Evolutionary conservation across 2,797 vertebrate species (phyloP), one percentile per base, ranked within the genome.

Genomic region (Anguilla marmorata): DNA sequence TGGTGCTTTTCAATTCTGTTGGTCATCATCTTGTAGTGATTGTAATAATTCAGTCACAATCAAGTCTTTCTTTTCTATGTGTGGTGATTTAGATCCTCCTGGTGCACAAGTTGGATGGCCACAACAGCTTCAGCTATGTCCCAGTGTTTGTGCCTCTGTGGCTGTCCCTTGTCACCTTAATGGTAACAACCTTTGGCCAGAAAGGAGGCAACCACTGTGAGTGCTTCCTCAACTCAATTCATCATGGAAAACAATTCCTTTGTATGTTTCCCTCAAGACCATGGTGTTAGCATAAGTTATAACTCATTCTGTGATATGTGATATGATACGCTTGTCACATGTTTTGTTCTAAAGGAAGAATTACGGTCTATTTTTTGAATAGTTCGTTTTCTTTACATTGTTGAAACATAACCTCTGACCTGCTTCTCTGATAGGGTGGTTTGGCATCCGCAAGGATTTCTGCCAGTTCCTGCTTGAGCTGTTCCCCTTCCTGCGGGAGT

Each of bases 141-240:
- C 98, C 98, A 0, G 98, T 99, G 92, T 99, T 99, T 90, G 97
- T 99, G 52, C 98, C 98, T 1, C 96, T 99, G 24, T 99, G 98
- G 98, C 97, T 99, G 87, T 99, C 98, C 0, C 93, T 99, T 90
- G 96, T 99, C 93, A 99, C 98, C 0, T 95, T 99, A 91, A 99
- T 99, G 98, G 98, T 97, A 90, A 99, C 98, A 54, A 99, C 98
- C 1, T 99, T 99, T 45, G 98, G 98, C 27, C 98, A 99, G 92
- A 99, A 99, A 93, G 98, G 98, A 91, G 98, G 98, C 45, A 99
- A 99, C 95, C 98, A 99, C 94, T 99, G 98, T 99, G 96, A 95
- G 98, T 98, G 79, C 79, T 82, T 80, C 24, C 2, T 24, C 16
- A 48, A 45, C 79, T 50, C n/a, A 50, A 9, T 82, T 48, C 21